Evolutionary conservation across 2,888 invertebrate genomes (phyloP), one percentile per base, ranked within the genome.

Genomic region (Monopis laevigella): DNA sequence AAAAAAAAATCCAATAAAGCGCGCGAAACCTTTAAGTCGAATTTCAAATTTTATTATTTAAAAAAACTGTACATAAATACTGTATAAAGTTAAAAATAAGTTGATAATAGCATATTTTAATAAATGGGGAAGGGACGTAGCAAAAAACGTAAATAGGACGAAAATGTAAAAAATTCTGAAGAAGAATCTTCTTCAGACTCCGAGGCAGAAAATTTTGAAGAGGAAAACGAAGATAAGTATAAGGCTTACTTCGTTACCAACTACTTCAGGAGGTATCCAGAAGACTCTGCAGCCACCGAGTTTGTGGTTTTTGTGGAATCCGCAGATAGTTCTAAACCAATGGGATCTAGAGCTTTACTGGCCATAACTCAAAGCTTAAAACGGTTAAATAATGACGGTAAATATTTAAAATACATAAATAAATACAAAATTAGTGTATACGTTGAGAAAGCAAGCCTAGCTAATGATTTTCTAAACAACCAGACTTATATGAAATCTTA

Each of bases 361-460:
- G 5, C 38, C 7, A 2, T 38, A 3, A 16, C 24, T 2, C 13
- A 11, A 12, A 16, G 12, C 17, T 24, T 38, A 21, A 38, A 38
- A 38, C 2, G 26, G 2, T 38, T 24, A 4, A 38, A 38, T 24
- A 38, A 38, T 24, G 38, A 24, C 2, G 38, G 19, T n/a, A 38
- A 38, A 38, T 26, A 38, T 24, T 17, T 38, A 4, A 21, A 24
- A 12, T 21, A 13, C n/a, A n/a, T 19, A 4, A 34, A 16, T 34
- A 34, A 34, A 11, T 34, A 14, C 14, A 34, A 34, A 16, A 34
- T 34, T 5, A 16, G 34, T 13, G 34, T 34, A 34, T 16, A 6
- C 7, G 7, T 34, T 16, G 34, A 34, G 14, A 13, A 16, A 13
- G 8, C 34, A 5, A 11, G 16, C 5, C n/a, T 34, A 5, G 34